Conservation (phyloP, 2,888 invertebrate species). For the Epirrhoe alternata region DNA sequence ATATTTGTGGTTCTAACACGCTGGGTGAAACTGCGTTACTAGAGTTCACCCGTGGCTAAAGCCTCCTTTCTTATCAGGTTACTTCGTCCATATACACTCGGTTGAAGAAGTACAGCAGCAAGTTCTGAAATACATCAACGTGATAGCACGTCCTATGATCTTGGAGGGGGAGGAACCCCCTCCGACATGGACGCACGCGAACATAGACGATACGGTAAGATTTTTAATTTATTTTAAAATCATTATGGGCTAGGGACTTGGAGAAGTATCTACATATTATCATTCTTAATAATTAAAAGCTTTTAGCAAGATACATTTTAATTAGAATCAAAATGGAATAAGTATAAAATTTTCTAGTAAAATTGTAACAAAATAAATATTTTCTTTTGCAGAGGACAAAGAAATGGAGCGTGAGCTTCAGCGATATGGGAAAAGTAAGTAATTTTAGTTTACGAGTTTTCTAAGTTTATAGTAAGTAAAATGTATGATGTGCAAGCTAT, state of each 20-base stretch:
- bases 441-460: slow-evolving; percentile 3
- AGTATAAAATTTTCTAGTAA: too few relatives aligned
- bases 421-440: slow-evolving; percentile 64
- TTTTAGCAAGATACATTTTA: too few relatives aligned
- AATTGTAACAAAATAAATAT: background rate
- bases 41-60: background rate
- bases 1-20: too few relatives aligned
- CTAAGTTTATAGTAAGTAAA: background rate
- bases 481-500: too few relatives aligned
- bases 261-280: too few relatives aligned
- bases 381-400: slow-evolving; percentile 64
- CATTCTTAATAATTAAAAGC: too few relatives aligned
- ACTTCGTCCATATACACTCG: slow-evolving; percentile 96
- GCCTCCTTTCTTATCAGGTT: slow-evolving; percentile 84
- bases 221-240: background rate
- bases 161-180: slow-evolving; percentile 89
- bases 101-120: slow-evolving; percentile 98
- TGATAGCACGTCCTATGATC: slow-evolving; percentile 94
- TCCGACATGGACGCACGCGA: slow-evolving; percentile 97
- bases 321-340: too few relatives aligned
- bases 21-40: too few relatives aligned
- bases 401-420: slow-evolving; percentile 70
- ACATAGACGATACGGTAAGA: slow-evolving; percentile 92
- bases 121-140: slow-evolving; percentile 97
- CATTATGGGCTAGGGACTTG: too few relatives aligned